Percentiles rank a stretch among this genome's conserved stretches.
Evolutionary conservation across 2,888 invertebrate genomes (phyloP).

Genomic region (Tetropium fuscum): DNA sequence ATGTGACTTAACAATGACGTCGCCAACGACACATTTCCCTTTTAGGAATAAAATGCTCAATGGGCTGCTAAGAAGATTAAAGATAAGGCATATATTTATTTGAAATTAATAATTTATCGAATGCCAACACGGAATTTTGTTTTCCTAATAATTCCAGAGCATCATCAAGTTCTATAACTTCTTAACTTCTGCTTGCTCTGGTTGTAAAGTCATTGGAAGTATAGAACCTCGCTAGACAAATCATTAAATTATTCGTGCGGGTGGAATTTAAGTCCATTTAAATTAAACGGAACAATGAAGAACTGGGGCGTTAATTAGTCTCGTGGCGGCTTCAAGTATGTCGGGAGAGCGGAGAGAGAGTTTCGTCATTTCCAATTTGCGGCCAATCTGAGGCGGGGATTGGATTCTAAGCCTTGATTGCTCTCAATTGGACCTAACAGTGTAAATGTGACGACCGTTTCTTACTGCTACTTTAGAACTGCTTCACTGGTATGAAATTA

Average conservation of each 20-base stretch:
- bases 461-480: neutral
- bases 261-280: conserved; percentile 11
- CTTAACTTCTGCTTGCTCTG: no score
- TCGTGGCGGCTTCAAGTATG: conserved; percentile 9
- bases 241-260: conserved; percentile 13
- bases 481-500: neutral
- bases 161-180: no score
- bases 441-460: conserved; percentile 10
- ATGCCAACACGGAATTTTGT: no score
- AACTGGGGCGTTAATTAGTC: conserved; percentile 23
- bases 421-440: conserved; percentile 30
- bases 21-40: no score
- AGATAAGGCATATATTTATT: no score
- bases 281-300: conserved; percentile 25
- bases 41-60: no score
- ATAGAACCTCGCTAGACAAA: conserved; percentile 8
- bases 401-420: conserved; percentile 33
- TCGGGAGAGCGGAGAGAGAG: conserved; percentile 19
- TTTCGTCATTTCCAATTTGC: conserved; percentile 41
- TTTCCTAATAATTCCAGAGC: no score
- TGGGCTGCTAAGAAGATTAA: no score
- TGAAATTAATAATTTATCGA: no score
- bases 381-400: conserved; percentile 35
- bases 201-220: neutral
- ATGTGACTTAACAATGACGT: no score